Percentiles rank a stretch among this genome's conserved stretches.
Conservation (phyloP, 1,140 invertebrate genomes). For the Procambarus virginalis region DNA sequence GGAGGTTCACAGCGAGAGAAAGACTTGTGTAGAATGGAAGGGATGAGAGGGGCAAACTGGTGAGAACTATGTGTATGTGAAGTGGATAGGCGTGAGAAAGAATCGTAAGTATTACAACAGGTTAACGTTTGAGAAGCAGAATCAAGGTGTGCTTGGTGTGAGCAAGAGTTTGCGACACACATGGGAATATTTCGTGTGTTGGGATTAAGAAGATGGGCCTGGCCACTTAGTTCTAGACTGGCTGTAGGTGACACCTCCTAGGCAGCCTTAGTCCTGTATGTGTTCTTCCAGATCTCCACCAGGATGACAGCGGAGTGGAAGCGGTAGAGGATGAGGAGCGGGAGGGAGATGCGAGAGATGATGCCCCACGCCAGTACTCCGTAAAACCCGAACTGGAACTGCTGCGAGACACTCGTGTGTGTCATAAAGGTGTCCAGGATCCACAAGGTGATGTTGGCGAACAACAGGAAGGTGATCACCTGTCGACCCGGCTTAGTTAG, state of each 20-base stretch:
- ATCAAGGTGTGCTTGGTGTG: neutral
- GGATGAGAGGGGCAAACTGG: neutral
- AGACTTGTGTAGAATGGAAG: neutral
- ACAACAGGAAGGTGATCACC: slow-evolving; percentile 81
- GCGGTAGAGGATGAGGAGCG: slow-evolving; percentile 81
- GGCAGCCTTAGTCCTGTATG: slow-evolving; percentile 75
- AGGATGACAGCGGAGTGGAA: slow-evolving; percentile 83
- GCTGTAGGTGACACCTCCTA: slow-evolving; percentile 69
- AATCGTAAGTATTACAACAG: neutral
- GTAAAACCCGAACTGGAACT: slow-evolving; percentile 79
- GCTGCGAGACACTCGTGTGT: slow-evolving; percentile 79
- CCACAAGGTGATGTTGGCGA: slow-evolving; percentile 82
- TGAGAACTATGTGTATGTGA: neutral
- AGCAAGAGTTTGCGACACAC: neutral
- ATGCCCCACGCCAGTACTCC: slow-evolving; percentile 82
- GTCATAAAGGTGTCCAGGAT: slow-evolving; percentile 82
- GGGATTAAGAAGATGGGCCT: slow-evolving; percentile 8
- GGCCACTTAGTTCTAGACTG: slow-evolving; percentile 44
- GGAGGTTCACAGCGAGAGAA: neutral
- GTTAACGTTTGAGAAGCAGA: neutral
- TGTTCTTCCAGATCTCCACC: slow-evolving; percentile 82
- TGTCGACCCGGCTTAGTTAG: slow-evolving; percentile 80
- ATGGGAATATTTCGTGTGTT: neutral
- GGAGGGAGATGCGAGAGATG: slow-evolving; percentile 80
- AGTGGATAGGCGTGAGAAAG: neutral